These are phyloP conservation scores for Torymus tubicola DNA, from an alignment of 2,888 invertebrate species.

Conservation along the genomic window DNA sequence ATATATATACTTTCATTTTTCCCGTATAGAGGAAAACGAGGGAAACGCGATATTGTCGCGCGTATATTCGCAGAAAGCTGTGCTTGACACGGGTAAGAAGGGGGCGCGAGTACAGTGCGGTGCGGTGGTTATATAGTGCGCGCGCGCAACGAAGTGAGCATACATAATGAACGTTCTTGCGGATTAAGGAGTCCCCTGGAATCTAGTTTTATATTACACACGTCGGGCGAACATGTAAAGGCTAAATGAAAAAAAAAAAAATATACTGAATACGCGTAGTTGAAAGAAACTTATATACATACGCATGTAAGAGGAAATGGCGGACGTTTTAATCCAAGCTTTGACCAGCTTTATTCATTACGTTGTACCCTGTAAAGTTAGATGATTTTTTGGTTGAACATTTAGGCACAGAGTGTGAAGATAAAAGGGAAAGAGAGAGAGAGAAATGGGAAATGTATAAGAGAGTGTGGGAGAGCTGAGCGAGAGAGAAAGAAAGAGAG, in stretches of 20 bases:
- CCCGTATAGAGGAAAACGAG: constrained; percentile 18
- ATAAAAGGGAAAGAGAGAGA: constrained; percentile 6
- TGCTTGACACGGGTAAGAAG: constrained; percentile 27
- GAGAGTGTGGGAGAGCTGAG: constrained; percentile 20
- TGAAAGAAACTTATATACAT: constrained; percentile 33
- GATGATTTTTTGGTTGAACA: constrained; percentile 41
- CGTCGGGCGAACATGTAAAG: constrained; percentile 36
- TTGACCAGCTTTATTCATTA: constrained; percentile 46
- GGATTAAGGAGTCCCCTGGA: constrained; percentile 40
- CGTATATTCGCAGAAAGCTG: constrained; percentile 26
- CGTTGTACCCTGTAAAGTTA: constrained; percentile 38
- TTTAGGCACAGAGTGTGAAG: constrained; percentile 46
- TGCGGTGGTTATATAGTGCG: too few species aligned
- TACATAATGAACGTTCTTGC: constrained; percentile 46
- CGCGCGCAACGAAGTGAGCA: constrained; percentile 13
- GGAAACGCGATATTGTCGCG: constrained; percentile 20
- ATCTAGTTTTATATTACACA: constrained; percentile 57
- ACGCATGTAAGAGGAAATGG: constrained; percentile 44
- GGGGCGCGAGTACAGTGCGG: too few species aligned
- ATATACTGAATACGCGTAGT: constrained; percentile 42
- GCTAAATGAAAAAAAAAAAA: not conserved
- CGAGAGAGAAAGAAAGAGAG: constrained; percentile 2
- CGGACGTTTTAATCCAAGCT: constrained; percentile 47
- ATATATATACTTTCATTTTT: constrained; percentile 21
- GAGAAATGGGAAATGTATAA: not conserved